These are phyloP conservation scores for Horisme vitalbata DNA, from an alignment of 2,888 invertebrate species.

Conservation along the genomic window DNA sequence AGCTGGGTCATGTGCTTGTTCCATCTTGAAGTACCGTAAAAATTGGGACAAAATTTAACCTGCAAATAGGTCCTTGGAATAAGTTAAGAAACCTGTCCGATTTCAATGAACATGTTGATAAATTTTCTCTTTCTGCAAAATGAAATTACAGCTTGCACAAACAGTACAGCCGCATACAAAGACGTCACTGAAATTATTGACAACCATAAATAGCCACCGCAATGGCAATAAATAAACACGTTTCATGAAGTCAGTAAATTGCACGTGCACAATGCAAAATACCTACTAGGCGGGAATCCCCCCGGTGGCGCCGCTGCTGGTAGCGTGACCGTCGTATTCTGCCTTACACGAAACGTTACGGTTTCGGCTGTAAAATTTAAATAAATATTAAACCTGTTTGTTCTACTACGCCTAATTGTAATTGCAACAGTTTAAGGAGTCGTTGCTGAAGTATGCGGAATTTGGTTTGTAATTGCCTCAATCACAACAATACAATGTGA, in stretches of 20 bases:
- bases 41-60: too few relatives aligned
- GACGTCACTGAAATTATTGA: constrained; percentile 29
- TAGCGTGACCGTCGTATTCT: constrained; percentile 63
- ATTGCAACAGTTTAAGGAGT: constrained; percentile 43
- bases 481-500: constrained; percentile 6
- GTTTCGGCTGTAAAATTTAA: constrained; percentile 59
- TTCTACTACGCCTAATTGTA: constrained; percentile 49
- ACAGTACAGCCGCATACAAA: constrained; percentile 21
- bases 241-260: constrained; percentile 47
- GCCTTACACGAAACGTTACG: constrained; percentile 57
- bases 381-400: constrained; percentile 49
- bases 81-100: too few relatives aligned
- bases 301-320: constrained; percentile 41
- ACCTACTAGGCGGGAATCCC: constrained; percentile 54
- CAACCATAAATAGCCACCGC: constrained; percentile 32
- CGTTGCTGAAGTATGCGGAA: constrained; percentile 29
- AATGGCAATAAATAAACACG: constrained; percentile 34
- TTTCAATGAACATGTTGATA: too few relatives aligned
- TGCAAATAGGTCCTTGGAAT: too few relatives aligned
- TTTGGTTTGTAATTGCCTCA: constrained; percentile 20
- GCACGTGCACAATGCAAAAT: constrained; percentile 52
- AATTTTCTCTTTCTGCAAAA: too few relatives aligned
- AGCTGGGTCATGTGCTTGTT: too few relatives aligned
- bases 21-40: too few relatives aligned
- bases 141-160: constrained; percentile 9